These are phyloP conservation scores for Serrognathus titanus DNA, from an alignment of 2,888 invertebrate genomes.

Conservation along the genomic window DNA sequence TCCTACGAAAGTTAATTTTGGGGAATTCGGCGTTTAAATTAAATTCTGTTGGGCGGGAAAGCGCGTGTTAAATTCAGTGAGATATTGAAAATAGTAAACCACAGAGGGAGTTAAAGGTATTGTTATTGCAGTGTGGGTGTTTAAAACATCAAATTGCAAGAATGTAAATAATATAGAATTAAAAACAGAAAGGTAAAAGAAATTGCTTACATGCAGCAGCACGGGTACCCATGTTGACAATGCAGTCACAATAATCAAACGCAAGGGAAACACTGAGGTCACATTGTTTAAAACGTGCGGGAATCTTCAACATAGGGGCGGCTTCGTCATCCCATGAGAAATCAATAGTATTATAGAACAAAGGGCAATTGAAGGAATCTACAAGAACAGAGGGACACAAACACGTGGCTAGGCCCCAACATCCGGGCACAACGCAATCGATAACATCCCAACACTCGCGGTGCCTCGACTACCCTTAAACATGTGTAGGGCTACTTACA, in stretches of 20 bases:
- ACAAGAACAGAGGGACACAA: slow-evolving; percentile 44
- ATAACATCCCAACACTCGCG: slow-evolving; percentile 37
- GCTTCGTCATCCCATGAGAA: slow-evolving; percentile 49
- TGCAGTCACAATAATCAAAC: slow-evolving; percentile 54
- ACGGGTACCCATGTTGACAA: slow-evolving; percentile 83
- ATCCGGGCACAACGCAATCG: slow-evolving; percentile 38
- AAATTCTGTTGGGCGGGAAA: no score
- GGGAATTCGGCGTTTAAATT: no score
- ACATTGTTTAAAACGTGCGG: slow-evolving; percentile 53
- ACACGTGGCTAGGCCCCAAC: slow-evolving; percentile 41
- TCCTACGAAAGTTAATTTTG: no score
- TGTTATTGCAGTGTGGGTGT: not conserved
- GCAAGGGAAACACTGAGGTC: slow-evolving; percentile 53
- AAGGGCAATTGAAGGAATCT: slow-evolving; percentile 46
- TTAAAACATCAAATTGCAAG: slow-evolving; percentile 28
- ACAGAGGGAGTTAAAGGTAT: no score
- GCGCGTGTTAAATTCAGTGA: no score
- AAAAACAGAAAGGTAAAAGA: slow-evolving; percentile 27
- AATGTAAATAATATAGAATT: slow-evolving; percentile 24
- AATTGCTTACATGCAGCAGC: slow-evolving; percentile 85
- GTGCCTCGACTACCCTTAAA: slow-evolving; percentile 22
- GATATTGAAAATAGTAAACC: no score
- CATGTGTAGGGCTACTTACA: slow-evolving; percentile 18
- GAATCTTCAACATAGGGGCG: slow-evolving; percentile 52
- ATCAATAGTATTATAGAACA: slow-evolving; percentile 48